Percentiles rank a stretch among this genome's conserved stretches.
Conservation (phyloP, 1,140 invertebrate species). For the Musca vetustissima region DNA sequence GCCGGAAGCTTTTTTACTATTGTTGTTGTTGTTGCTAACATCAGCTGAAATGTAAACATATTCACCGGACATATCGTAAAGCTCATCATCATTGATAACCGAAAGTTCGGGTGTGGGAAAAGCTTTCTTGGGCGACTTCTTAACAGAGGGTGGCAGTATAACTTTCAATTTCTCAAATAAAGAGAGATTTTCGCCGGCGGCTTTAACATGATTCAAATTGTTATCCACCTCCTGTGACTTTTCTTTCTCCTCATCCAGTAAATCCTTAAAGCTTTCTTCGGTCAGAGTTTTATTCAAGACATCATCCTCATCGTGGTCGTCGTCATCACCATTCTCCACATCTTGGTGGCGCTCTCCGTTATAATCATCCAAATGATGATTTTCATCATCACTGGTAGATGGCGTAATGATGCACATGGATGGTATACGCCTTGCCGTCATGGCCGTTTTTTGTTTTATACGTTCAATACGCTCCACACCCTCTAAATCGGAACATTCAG, state of each 20-base stretch:
- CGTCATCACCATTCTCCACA: conserved; percentile 24
- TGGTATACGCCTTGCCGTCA: conserved; percentile 83
- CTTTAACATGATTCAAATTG: conserved; percentile 40
- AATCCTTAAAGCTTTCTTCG: conserved; percentile 28
- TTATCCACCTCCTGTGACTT: conserved; percentile 34
- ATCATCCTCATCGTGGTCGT: conserved; percentile 31
- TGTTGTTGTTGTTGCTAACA: conserved; percentile 67
- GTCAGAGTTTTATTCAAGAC: conserved; percentile 44
- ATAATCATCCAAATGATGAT: conserved; percentile 51
- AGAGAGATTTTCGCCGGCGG: background rate
- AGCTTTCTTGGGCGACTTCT: conserved; percentile 59
- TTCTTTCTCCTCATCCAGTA: conserved; percentile 9
- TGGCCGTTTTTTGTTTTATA: conserved; percentile 82
- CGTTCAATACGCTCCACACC: conserved; percentile 81
- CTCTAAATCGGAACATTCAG: conserved; percentile 82
- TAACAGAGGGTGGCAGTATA: conserved; percentile 61
- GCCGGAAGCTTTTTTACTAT: conserved; percentile 34
- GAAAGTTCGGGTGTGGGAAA: conserved; percentile 38
- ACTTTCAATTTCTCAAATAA: conserved; percentile 67
- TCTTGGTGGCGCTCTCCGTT: background rate
- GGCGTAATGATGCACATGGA: conserved; percentile 92
- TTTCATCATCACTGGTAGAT: conserved; percentile 82
- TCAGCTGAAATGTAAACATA: conserved; percentile 84
- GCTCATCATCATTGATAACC: conserved; percentile 49
- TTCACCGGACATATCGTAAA: conserved; percentile 69